Evolutionary conservation across 2,797 vertebrate species (phyloP), one percentile per base, ranked within the genome.

Genomic region (Amblyopsis hoosieri): DNA sequence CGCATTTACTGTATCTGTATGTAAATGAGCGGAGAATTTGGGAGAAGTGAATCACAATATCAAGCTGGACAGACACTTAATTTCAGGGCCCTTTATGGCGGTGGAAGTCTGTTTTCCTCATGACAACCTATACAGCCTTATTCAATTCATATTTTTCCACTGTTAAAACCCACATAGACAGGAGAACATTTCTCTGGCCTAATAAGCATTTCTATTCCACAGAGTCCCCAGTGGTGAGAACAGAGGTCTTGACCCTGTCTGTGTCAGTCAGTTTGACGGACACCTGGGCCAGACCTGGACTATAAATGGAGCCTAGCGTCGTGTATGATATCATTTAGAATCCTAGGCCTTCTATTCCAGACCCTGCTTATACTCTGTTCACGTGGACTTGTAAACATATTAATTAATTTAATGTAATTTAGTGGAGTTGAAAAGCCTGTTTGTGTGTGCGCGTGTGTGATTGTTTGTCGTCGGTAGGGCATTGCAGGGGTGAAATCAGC

Each of bases 191-290:
- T 49, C 60, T 67, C 46, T 54, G 56, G 12, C 67, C 69, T 82
- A 81, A 83, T 79, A 69, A 83, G 74, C 50, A 56, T 46, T 62
- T 77, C 2, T 53, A 45, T 78, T 63, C 66, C 54, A 49, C 59
- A 2, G 60, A 63, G 50, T 71, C 54, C 48, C 42, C 31, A 19
- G 65, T 53, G 61, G 57, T 14, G 23, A 62, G 62, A 59, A 45
- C 55, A 49, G 67, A 51, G 65, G 61, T 59, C 47, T 0, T 31
- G 60, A 52, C 70, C 74, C 62, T 33, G 61, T 72, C 66, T 78
- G 64, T 67, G 50, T 72, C 64, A 63, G 64, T 75, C 70, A 52
- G 58, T 65, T 45, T 73, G 76, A 70, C 55, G 73, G 76, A 74
- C 80, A 74, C 60, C 51, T 64, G 66, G 52, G 52, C 56, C 33